These are phyloP conservation scores for Lophura nycthemera DNA, from an alignment of 2,113 vertebrate genomes.

Conservation along the genomic window DNA sequence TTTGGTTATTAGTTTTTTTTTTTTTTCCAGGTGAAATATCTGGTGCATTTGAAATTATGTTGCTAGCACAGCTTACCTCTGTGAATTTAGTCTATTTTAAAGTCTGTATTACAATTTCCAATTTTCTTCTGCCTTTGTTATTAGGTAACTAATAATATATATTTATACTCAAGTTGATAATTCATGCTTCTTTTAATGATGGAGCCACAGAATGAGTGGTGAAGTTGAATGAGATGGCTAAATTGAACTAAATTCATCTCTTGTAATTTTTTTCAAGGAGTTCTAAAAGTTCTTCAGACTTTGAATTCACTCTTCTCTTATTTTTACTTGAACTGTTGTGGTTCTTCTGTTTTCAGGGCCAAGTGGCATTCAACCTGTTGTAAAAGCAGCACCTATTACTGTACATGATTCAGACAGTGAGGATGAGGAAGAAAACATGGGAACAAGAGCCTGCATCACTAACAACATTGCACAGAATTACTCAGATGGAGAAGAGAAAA, in stretches of 20 bases:
- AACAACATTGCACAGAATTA: slow-evolving; percentile 77
- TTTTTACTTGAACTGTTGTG: background rate
- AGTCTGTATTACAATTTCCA: background rate
- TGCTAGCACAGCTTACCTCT: background rate
- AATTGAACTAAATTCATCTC: background rate
- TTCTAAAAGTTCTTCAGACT: background rate
- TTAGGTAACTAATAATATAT: background rate
- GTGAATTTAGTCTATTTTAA: background rate
- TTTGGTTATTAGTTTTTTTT: background rate
- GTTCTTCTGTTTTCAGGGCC: slow-evolving; percentile 82
- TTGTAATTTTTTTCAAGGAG: background rate
- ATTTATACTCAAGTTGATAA: background rate
- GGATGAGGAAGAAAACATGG: slow-evolving; percentile 87
- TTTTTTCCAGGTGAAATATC: background rate
- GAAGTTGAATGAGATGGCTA: background rate
- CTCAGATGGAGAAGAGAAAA: slow-evolving; percentile 81
- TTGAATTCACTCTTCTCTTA: background rate
- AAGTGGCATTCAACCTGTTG: slow-evolving; percentile 87
- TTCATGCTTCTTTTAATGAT: background rate
- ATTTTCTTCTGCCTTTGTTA: background rate
- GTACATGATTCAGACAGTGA: slow-evolving; percentile 96
- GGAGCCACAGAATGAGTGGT: background rate
- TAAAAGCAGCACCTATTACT: slow-evolving; percentile 85
- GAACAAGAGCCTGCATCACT: slow-evolving; percentile 76
- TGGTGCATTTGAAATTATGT: background rate